Evolutionary conservation across 2,113 vertebrate species (phyloP).

Genomic region (Scophthalmus maximus): DNA sequence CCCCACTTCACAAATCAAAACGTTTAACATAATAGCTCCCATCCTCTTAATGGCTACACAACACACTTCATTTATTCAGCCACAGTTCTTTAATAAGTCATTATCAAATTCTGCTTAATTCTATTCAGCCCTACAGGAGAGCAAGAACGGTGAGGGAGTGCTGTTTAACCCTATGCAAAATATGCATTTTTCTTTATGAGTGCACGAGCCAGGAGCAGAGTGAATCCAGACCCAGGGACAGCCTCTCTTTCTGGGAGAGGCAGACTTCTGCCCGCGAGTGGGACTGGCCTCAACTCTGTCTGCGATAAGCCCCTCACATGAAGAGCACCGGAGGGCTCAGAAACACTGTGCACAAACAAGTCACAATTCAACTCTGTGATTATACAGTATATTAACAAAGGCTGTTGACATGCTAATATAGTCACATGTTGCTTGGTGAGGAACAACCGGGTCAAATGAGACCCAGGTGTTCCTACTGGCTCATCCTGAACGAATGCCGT

Average conservation of each 20-base stretch:
- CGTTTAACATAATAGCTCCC: conserved; percentile 80
- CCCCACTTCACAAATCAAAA: conserved; percentile 82
- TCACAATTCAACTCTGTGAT: conserved; percentile 87
- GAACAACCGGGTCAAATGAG: conserved; percentile 31
- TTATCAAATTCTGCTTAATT: conserved; percentile 80
- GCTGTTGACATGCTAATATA: conserved; percentile 3
- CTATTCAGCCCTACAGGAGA: conserved; percentile 65
- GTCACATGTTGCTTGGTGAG: conserved; percentile 11
- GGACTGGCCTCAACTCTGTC: conserved; percentile 52
- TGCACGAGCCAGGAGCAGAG: conserved; percentile 45
- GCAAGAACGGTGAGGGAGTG: conserved; percentile 51
- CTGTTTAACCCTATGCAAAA: conserved; percentile 51
- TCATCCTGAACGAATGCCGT: background rate
- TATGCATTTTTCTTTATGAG: conserved; percentile 36
- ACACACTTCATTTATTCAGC: conserved; percentile 82
- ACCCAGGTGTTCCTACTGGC: conserved; percentile 14
- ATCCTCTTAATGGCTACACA: conserved; percentile 81
- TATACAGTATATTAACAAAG: conserved; percentile 24
- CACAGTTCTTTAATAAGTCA: conserved; percentile 77
- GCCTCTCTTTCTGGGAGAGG: conserved; percentile 56
- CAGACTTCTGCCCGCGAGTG: conserved; percentile 58
- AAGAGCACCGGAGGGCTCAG: conserved; percentile 54
- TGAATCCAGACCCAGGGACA: conserved; percentile 66
- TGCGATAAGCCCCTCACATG: conserved; percentile 66
- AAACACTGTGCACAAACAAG: conserved; percentile 80